Base-by-base conservation (phyloP, 2,888 invertebrate genomes). In the Dicycla oo region DNA sequence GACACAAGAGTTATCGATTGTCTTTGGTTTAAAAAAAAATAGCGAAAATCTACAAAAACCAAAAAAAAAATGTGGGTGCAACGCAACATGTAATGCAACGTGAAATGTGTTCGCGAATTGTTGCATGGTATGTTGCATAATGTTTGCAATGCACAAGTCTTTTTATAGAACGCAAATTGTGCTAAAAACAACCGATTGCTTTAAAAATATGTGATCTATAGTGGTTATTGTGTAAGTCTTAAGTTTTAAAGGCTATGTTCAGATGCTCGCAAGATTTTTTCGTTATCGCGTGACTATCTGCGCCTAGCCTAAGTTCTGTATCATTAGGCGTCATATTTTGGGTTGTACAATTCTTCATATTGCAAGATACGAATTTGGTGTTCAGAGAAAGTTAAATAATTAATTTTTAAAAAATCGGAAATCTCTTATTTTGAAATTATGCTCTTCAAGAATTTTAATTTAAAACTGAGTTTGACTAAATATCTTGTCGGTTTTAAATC, bases 151-250 rank as follows among this genome's bases (percentile, higher is more conserved):
- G 2, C 20, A 49, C 20, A n/a, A 49, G 10, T 53, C 51, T 53
- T 5, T 60, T 43, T n/a, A 49, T 5, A n/a, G 13, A n/a, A 13
- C 11, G 23, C 13, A 15, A 30, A 62, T 15, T 43, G 47, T 18
- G 13, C n/a, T 23, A 30, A 64, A 75, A 49, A 38, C 66, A 54
- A 80, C 63, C 61, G 49, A 63, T 30, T 6, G 11, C 58, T 75
- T 51, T 23, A 18, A 43, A 2, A 49, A n/a, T n/a, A 80, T 60
- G 63, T 80, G 75, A 51, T 54, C 26, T 49, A 49, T 63, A 80
- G 53, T 67, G 62, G 34, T 80, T 45, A 54, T 23, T 66, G 47
- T 80, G 75, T 74, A 80, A 80, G 58, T 75, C 49, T n/a, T 57
- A 77, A 26, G 58, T 63, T 30, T 47, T 54, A 20, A 43, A 53